These are phyloP conservation scores for Falco concolor DNA, from an alignment of 2,797 vertebrate genomes.

Conservation along the genomic window DNA sequence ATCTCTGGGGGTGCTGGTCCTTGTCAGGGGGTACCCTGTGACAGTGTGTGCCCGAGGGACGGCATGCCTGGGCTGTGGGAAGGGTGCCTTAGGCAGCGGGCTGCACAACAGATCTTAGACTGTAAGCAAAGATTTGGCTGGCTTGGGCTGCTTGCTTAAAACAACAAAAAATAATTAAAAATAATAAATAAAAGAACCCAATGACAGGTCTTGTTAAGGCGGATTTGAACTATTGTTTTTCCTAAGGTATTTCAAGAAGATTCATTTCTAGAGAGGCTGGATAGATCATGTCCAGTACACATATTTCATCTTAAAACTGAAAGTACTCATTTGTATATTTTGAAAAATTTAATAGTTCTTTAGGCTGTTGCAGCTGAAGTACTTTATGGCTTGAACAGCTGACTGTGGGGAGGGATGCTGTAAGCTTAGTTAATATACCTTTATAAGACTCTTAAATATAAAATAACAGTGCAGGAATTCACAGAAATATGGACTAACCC, in stretches of 20 bases:
- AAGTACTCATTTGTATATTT: background rate
- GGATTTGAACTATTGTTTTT: background rate
- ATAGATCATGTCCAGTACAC: background rate
- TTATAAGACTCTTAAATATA: background rate
- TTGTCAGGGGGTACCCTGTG: too few relatives aligned
- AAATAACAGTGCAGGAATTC: background rate
- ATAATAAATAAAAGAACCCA: background rate
- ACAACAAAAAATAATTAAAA: background rate
- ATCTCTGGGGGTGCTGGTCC: background rate
- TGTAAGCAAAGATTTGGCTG: background rate
- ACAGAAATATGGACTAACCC: background rate
- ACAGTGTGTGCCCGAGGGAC: fast-evolving
- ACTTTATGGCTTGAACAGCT: background rate
- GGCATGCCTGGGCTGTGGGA: background rate
- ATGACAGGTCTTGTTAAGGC: background rate
- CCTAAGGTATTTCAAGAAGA: background rate
- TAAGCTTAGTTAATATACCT: background rate
- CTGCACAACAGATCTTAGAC: background rate
- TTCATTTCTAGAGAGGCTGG: background rate
- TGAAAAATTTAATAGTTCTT: background rate
- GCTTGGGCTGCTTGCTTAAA: background rate
- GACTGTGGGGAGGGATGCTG: background rate
- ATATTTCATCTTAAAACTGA: background rate
- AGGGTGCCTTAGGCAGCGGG: background rate
- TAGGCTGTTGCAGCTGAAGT: background rate